These are phyloP conservation scores for Ochotona curzoniae DNA, from an alignment of 2,113 vertebrate genomes.

Conservation along the genomic window DNA sequence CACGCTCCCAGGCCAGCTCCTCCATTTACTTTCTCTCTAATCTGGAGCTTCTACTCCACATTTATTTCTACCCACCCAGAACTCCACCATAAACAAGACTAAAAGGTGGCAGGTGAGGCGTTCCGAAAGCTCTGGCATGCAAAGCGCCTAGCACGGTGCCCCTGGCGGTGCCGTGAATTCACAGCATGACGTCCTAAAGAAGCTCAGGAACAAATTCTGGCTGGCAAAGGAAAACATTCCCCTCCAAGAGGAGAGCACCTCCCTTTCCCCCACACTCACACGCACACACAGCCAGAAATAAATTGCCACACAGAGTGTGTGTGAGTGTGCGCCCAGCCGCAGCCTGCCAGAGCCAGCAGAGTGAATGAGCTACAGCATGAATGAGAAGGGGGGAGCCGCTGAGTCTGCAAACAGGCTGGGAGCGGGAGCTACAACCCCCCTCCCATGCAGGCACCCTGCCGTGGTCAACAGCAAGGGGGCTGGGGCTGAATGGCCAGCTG, in stretches of 20 bases:
- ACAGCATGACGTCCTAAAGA: fast-evolving
- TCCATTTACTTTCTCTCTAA: background rate
- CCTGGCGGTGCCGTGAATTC: background rate
- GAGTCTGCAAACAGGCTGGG: background rate
- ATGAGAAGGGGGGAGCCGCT: slow-evolving; percentile 40
- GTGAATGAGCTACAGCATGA: slow-evolving; percentile 73
- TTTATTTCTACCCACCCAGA: background rate
- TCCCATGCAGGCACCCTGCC: background rate
- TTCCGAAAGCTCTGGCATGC: background rate
- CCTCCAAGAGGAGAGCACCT: background rate
- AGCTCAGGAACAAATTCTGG: background rate
- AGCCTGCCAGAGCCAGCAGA: slow-evolving; percentile 30
- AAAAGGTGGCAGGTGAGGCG: background rate
- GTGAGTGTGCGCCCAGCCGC: slow-evolving; percentile 39
- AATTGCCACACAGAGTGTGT: background rate
- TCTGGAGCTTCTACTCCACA: background rate
- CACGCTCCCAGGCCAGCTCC: background rate
- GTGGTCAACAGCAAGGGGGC: background rate
- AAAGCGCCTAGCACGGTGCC: background rate
- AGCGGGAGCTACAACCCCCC: slow-evolving; percentile 15
- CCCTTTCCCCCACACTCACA: background rate
- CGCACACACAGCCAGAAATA: slow-evolving; percentile 59
- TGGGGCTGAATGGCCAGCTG: background rate
- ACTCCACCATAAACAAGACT: background rate
- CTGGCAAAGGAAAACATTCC: background rate